A percentile compares a stretch with the other conserved stretches of the same genome.
These are phyloP conservation scores for Phodopus roborovskii DNA, from an alignment of 2,113 vertebrate species.

Conservation along the genomic window DNA sequence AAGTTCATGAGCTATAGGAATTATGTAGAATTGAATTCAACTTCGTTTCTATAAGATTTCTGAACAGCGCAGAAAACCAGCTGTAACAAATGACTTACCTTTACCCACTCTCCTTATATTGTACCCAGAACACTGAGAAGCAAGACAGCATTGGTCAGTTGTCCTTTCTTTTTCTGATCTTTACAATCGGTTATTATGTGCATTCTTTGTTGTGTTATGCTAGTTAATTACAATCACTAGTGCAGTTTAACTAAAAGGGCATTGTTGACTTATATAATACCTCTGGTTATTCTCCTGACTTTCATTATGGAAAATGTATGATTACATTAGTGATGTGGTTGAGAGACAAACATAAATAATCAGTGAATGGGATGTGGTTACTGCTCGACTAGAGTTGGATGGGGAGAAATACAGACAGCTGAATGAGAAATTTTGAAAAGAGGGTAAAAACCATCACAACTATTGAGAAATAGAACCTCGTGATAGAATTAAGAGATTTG, in stretches of 20 bases:
- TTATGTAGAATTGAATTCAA: slow-evolving; percentile 26
- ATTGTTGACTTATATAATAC: neutral
- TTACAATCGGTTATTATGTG: neutral
- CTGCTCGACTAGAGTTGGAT: neutral
- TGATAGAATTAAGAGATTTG: neutral
- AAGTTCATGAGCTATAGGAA: neutral
- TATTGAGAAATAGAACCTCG: neutral
- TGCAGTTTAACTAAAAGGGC: slow-evolving; percentile 26
- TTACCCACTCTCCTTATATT: neutral
- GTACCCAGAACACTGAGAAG: neutral
- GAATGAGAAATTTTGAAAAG: neutral
- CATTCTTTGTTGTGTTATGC: neutral
- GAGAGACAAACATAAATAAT: slow-evolving; percentile 25
- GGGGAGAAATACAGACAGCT: neutral
- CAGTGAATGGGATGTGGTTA: neutral
- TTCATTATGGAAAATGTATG: neutral
- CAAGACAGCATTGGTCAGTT: neutral
- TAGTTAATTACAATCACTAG: slow-evolving; percentile 29
- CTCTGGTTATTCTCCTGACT: slow-evolving; percentile 24
- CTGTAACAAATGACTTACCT: neutral
- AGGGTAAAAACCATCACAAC: neutral
- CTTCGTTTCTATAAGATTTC: neutral
- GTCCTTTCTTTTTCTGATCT: neutral
- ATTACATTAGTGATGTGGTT: neutral
- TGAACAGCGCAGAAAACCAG: neutral